Evolutionary conservation across 2,888 invertebrate species (phyloP).

Genomic region (Orthonevra nobilis): DNA sequence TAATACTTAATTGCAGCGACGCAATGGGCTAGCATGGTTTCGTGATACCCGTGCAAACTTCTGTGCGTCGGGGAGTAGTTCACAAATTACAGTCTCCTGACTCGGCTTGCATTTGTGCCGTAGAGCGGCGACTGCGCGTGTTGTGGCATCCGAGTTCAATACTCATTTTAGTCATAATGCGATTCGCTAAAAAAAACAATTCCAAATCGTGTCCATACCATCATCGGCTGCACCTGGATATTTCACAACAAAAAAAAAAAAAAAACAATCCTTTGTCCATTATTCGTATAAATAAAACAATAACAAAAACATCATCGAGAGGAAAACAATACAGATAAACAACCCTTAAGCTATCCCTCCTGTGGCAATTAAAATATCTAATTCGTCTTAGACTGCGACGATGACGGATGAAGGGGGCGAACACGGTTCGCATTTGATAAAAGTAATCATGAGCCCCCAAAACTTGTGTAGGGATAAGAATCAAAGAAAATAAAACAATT

Average conservation of each 20-base stretch:
- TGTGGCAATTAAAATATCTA: slow-evolving; percentile 67
- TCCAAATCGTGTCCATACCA: slow-evolving; percentile 44
- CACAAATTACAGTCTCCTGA: slow-evolving; percentile 51
- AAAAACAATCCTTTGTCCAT: too few relatives aligned
- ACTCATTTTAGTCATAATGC: slow-evolving; percentile 62
- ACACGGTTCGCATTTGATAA: background rate
- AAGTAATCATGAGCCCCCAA: slow-evolving; percentile 55
- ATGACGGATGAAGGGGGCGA: too few relatives aligned
- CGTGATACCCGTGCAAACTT: slow-evolving; percentile 56
- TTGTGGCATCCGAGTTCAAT: slow-evolving; percentile 45
- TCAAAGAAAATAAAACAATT: slow-evolving; percentile 73
- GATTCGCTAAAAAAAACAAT: slow-evolving; percentile 33
- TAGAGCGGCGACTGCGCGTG: slow-evolving; percentile 31
- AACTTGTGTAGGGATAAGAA: slow-evolving; percentile 70
- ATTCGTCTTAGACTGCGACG: slow-evolving; percentile 40
- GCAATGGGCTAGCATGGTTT: slow-evolving; percentile 51
- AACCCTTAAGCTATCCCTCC: slow-evolving; percentile 37
- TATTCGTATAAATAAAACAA: slow-evolving; percentile 17
- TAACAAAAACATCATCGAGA: slow-evolving; percentile 46
- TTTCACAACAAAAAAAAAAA: too few relatives aligned
- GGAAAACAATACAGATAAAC: slow-evolving; percentile 67
- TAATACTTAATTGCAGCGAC: slow-evolving; percentile 46
- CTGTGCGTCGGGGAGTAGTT: slow-evolving; percentile 67
- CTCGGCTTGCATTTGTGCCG: too few relatives aligned
- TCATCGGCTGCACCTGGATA: slow-evolving; percentile 51